Conservation (phyloP, 2,797 vertebrate genomes). For the Coilia nasus region DNA sequence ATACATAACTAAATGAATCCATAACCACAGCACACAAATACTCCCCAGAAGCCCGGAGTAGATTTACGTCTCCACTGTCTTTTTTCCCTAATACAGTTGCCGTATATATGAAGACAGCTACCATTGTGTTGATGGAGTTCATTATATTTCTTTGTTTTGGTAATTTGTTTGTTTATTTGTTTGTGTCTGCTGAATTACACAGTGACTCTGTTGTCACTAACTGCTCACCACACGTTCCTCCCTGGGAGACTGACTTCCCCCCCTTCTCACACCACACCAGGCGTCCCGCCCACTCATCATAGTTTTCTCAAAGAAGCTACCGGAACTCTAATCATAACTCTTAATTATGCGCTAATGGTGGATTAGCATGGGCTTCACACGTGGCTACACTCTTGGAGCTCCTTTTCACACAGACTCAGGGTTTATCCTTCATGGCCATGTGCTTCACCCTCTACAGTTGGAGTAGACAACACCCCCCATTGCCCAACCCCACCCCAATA, state of each 20-base stretch:
- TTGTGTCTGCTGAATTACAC: constrained; percentile 5
- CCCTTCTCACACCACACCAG: constrained; percentile 5
- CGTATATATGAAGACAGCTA: neutral
- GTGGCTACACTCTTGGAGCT: constrained; percentile 10
- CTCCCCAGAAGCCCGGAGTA: neutral
- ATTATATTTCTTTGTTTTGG: neutral
- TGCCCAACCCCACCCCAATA: too few relatives aligned
- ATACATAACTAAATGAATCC: neutral
- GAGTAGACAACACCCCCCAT: too few relatives aligned
- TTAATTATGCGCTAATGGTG: constrained; percentile 45
- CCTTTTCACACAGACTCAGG: neutral
- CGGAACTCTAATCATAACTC: constrained; percentile 45
- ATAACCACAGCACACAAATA: neutral
- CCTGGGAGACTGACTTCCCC: constrained; percentile 6
- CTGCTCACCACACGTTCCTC: neutral
- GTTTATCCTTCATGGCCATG: constrained; percentile 34
- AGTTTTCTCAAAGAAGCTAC: neutral
- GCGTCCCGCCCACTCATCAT: neutral
- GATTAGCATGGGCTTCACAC: constrained; percentile 35
- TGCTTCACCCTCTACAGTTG: constrained; percentile 7
- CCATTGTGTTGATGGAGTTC: neutral
- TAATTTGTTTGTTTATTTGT: constrained; percentile 17
- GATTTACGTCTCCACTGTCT: neutral
- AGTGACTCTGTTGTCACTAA: neutral
- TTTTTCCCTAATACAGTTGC: neutral